Conservation (phyloP, 1,140 invertebrate genomes). For the Drosophila pallidifrons region DNA sequence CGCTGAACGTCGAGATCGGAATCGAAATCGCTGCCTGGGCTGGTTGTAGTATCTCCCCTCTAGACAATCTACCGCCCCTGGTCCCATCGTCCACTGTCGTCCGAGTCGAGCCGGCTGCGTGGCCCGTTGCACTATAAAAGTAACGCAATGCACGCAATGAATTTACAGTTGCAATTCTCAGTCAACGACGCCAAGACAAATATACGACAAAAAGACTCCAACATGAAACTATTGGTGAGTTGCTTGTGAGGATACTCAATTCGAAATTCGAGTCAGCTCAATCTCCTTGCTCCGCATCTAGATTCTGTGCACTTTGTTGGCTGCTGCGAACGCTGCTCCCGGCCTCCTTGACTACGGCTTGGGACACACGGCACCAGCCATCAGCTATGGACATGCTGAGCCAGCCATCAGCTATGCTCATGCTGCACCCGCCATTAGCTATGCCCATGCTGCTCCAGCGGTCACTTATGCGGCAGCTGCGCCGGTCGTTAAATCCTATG, state of each 20-base stretch:
- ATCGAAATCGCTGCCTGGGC: slow-evolving; percentile 49
- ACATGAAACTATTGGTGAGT: slow-evolving; percentile 78
- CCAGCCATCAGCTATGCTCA: slow-evolving; percentile 61
- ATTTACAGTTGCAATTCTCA: slow-evolving; percentile 77
- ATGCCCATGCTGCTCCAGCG: slow-evolving; percentile 65
- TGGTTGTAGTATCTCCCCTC: slow-evolving; percentile 40
- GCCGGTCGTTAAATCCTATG: slow-evolving; percentile 59
- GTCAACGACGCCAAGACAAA: slow-evolving; percentile 28
- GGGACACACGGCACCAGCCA: slow-evolving; percentile 44
- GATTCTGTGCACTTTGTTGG: slow-evolving; percentile 70
- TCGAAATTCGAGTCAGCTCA: background rate
- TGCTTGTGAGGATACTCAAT: slow-evolving; percentile 1
- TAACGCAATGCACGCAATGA: slow-evolving; percentile 70
- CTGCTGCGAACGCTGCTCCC: slow-evolving; percentile 65
- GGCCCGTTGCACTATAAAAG: slow-evolving; percentile 63
- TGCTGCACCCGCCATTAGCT: slow-evolving; percentile 56
- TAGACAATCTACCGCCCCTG: slow-evolving; percentile 30
- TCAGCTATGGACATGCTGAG: slow-evolving; percentile 54
- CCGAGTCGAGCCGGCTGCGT: slow-evolving; percentile 21
- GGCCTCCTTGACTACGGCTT: slow-evolving; percentile 51
- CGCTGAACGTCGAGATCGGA: slow-evolving; percentile 63
- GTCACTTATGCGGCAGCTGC: slow-evolving; percentile 62
- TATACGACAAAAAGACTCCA: slow-evolving; percentile 41
- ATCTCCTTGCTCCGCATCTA: slow-evolving; percentile 5
- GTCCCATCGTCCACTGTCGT: slow-evolving; percentile 48